Percentiles rank a stretch among this genome's conserved stretches.
Evolutionary conservation across 2,888 invertebrate genomes (phyloP).

Genomic region (Pheosia gnoma): DNA sequence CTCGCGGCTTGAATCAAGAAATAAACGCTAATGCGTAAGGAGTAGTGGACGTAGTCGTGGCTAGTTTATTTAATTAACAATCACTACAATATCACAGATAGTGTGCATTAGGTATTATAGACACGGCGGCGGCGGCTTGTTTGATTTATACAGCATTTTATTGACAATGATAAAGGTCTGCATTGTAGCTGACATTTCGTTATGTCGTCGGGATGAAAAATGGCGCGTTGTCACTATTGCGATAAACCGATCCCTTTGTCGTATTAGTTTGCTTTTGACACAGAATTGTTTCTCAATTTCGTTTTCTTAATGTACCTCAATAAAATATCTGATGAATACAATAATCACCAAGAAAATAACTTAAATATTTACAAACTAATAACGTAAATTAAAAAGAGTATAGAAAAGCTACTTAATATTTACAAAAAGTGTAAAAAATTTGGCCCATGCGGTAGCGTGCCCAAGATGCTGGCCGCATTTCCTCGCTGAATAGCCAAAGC

Average conservation of each 20-base stretch:
- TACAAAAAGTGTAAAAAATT: too few relatives aligned
- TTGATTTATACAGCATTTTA: constrained; percentile 69
- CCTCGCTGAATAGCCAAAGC: too few relatives aligned
- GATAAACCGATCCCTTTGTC: constrained; percentile 47
- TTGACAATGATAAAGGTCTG: constrained; percentile 78
- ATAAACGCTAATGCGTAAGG: too few relatives aligned
- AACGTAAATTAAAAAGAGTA: too few relatives aligned
- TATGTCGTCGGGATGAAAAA: constrained; percentile 69
- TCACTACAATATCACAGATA: background rate
- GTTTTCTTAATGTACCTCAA: background rate
- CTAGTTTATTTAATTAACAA: background rate
- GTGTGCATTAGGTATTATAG: constrained; percentile 7
- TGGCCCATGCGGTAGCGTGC: too few relatives aligned
- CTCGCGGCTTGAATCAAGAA: too few relatives aligned
- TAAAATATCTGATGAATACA: background rate
- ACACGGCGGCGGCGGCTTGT: constrained; percentile 42
- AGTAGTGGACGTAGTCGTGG: too few relatives aligned
- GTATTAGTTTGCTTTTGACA: constrained; percentile 54
- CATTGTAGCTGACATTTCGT: constrained; percentile 72
- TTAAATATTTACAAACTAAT: too few relatives aligned
- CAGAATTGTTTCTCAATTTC: constrained; percentile 31
- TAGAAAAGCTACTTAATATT: too few relatives aligned
- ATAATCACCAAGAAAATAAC: too few relatives aligned
- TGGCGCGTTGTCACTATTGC: constrained; percentile 49
- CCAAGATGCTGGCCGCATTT: too few relatives aligned